Evolutionary conservation across 2,797 vertebrate species (phyloP).

Genomic region (Periophthalmus magnuspinnatus): DNA sequence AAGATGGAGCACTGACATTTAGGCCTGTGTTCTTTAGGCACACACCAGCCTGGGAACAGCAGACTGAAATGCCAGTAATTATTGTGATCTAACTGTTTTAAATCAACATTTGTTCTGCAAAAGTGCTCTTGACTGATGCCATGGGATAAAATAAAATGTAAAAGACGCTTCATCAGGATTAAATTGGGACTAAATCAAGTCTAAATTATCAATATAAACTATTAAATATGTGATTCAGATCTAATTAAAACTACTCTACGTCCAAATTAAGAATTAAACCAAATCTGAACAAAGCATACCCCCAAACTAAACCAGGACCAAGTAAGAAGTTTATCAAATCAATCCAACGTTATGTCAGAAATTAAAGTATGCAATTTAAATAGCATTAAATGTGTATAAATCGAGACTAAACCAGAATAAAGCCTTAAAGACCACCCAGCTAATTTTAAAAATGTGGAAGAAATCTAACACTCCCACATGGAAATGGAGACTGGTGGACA

Average conservation of each 20-base stretch:
- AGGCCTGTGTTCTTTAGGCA: constrained; percentile 59
- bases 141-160: constrained; percentile 26
- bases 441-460: too few relatives aligned
- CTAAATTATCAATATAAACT: neutral
- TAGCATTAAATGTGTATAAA: too few relatives aligned
- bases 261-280: neutral
- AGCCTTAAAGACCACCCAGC: too few relatives aligned
- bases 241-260: constrained; percentile 9
- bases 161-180: constrained; percentile 2
- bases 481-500: too few relatives aligned
- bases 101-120: constrained; percentile 42
- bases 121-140: constrained; percentile 30
- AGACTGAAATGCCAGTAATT: constrained; percentile 65
- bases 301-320: neutral
- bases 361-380: too few relatives aligned
- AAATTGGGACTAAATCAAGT: neutral
- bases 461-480: too few relatives aligned
- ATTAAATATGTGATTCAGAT: constrained; percentile 7
- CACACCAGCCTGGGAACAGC: constrained; percentile 16
- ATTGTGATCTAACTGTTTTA: constrained; percentile 54
- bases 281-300: neutral
- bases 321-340: too few relatives aligned
- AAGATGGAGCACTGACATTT: constrained; percentile 81
- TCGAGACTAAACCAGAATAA: too few relatives aligned
- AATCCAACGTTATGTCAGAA: too few relatives aligned